Percentiles rank a stretch among this genome's conserved stretches.
These are phyloP conservation scores for Hippoglossus hippoglossus DNA, from an alignment of 2,797 vertebrate species.

Conservation along the genomic window DNA sequence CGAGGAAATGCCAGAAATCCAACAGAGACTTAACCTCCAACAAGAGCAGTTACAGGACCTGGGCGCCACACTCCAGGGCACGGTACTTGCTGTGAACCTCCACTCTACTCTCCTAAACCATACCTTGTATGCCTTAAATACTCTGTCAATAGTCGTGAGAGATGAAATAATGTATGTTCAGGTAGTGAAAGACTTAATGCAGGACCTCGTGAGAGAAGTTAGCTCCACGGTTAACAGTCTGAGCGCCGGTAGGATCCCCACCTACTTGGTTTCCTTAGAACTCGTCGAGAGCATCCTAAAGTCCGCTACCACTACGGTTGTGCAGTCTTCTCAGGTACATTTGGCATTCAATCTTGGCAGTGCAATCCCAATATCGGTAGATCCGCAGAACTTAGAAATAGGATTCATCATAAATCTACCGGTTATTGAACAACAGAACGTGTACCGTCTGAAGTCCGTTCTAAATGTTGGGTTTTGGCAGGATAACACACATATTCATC, in stretches of 20 bases:
- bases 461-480: background rate
- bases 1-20: too few species aligned
- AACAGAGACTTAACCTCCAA: too few species aligned
- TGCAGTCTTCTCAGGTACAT: background rate
- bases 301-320: background rate
- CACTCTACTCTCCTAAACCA: too few species aligned
- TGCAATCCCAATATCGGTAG: background rate
- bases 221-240: background rate
- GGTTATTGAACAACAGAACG: background rate
- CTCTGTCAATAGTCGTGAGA: background rate
- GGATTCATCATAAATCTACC: background rate
- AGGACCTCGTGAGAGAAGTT: background rate
- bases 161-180: background rate
- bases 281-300: background rate
- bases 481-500: background rate
- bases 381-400: too few species aligned
- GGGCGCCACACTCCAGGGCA: too few species aligned
- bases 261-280: background rate
- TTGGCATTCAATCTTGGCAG: background rate
- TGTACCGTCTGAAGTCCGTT: background rate
- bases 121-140: background rate
- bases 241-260: background rate
- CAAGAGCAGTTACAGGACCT: too few species aligned
- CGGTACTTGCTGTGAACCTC: too few species aligned
- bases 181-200: background rate